Evolutionary conservation across 1,140 invertebrate genomes (phyloP).

Genomic region (Zaprionus camerounensis): DNA sequence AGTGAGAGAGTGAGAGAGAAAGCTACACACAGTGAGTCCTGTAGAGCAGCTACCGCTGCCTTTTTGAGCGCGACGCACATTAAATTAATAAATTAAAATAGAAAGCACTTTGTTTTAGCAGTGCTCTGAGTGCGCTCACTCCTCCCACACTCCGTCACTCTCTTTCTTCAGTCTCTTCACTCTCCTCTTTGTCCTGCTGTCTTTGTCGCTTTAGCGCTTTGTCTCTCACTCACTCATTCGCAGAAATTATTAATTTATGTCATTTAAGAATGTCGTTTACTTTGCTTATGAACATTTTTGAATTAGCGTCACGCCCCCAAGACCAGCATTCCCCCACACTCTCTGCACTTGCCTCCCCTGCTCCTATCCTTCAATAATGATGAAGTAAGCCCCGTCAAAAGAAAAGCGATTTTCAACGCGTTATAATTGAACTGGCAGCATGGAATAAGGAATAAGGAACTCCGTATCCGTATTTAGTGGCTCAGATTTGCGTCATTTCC

Average conservation of each 20-base stretch:
- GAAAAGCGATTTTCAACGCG: conserved; percentile 63
- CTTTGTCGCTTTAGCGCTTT: conserved; percentile 9
- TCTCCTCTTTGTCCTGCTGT: neutral
- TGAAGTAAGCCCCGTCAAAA: conserved; percentile 33
- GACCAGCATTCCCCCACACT: neutral
- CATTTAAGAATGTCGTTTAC: conserved; percentile 70
- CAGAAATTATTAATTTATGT: conserved; percentile 78
- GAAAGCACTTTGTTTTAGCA: conserved; percentile 79
- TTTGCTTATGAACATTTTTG: conserved; percentile 68
- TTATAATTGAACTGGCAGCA: conserved; percentile 61
- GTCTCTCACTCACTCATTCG: conserved; percentile 20
- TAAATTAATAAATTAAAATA: conserved; percentile 83
- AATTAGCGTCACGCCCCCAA: conserved; percentile 51
- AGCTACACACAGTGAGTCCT: neutral
- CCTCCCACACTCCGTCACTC: neutral
- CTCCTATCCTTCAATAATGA: conserved; percentile 40
- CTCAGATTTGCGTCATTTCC: conserved; percentile 33
- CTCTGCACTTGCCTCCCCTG: neutral
- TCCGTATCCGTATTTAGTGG: conserved; percentile 30
- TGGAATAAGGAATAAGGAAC: conserved; percentile 6
- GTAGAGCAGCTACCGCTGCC: conserved; percentile 15
- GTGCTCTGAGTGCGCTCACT: conserved; percentile 5
- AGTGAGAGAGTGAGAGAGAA: neutral
- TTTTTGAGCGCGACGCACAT: conserved; percentile 47
- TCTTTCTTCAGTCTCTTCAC: neutral